Evolutionary conservation across 1,140 invertebrate species (phyloP), one percentile per base, ranked within the genome.

Genomic region (Drosophila ambigua): DNA sequence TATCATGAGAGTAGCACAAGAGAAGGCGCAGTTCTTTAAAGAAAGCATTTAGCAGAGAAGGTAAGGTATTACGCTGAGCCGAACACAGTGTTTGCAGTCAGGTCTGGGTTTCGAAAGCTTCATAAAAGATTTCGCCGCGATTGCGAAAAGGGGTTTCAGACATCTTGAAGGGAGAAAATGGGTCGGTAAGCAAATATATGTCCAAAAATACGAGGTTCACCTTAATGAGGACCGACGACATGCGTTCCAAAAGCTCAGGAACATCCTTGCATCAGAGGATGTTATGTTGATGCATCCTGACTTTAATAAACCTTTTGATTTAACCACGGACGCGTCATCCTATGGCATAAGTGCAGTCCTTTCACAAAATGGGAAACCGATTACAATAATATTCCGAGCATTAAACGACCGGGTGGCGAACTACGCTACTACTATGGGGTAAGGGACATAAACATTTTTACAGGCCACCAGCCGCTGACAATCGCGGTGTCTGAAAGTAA

Each of bases 231-330:
- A 6, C 13, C 46, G 44, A 16, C 23, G 23, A 23, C 9, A 57
- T 9, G n/a, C 52, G 6, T 62, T 53, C 7, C 6, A 20, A 44
- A 8, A 31, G 49, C 28, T 46, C 13, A 31, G 44, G 6, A 48
- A 26, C 13, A 8, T 31, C 0, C 11, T 45, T 46, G 15, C 13
- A 1, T 46, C 15, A 4, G 24, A 28, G 13, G n/a, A 46, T 9
- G 54, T 69, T 0, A 59, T 64, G 20, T 7, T 60, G 2, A 28
- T 4, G 43, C 58, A 72, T 28, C 63, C 67, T 7, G 54, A 28
- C 26, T 45, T 44, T 9, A 57, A 7, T 2, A 57, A 57, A 57
- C n/a, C 9, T 15, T 45, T 45, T 45, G 24, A 45, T 5, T 44
- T 57, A 16, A 57, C 41, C 15, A 57, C 41, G 23, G 23, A 57